These are phyloP conservation scores for Muntiacus muntjak DNA, from an alignment of 2,113 vertebrate species.

Conservation along the genomic window DNA sequence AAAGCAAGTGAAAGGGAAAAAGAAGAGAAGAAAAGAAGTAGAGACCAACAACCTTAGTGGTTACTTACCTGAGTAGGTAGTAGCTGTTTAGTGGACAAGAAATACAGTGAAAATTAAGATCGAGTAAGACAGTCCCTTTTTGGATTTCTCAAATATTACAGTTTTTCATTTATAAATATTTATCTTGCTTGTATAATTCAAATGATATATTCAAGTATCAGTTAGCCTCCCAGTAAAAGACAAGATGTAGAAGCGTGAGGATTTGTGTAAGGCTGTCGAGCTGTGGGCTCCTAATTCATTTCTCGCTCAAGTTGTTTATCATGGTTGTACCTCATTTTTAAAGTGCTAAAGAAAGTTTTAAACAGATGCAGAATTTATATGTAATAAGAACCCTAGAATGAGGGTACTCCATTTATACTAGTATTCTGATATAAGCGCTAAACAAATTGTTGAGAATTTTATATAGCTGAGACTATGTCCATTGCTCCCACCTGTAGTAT, in stretches of 20 bases:
- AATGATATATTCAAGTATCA: background rate
- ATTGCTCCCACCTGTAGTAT: conserved; percentile 27
- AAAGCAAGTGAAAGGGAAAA: background rate
- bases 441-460: background rate
- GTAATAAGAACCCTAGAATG: conserved; percentile 8
- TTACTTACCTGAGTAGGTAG: background rate
- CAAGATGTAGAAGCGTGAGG: background rate
- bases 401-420: background rate
- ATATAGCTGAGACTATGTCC: background rate
- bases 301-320: conserved; percentile 54
- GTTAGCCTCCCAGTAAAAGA: conserved; percentile 55
- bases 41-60: background rate
- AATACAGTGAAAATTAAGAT: background rate
- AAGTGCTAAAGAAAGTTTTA: conserved; percentile 27
- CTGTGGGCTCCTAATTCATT: conserved; percentile 1
- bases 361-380: conserved; percentile 49
- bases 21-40: background rate
- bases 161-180: conserved; percentile 40
- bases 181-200: conserved; percentile 35
- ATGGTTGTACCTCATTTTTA: conserved; percentile 56
- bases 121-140: background rate
- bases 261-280: conserved; percentile 27
- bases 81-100: background rate
- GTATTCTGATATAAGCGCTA: conserved; percentile 34
- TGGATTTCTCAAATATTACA: conserved; percentile 18